Evolutionary conservation across 2,113 vertebrate species (phyloP).

Genomic region (Amblyornis subalaris): DNA sequence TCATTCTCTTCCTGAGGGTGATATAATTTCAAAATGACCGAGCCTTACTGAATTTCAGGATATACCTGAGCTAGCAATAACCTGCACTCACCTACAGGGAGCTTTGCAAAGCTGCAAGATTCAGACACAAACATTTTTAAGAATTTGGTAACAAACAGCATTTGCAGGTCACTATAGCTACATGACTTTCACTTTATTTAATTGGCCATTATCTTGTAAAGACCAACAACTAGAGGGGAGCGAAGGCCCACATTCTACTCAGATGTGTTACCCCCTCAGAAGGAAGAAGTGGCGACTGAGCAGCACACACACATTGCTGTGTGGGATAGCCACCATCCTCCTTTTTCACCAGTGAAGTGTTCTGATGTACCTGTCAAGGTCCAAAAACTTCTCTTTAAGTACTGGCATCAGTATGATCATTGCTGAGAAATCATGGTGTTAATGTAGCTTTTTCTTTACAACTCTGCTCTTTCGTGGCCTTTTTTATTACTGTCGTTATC

Average conservation of each 20-base stretch:
- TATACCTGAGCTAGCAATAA: neutral
- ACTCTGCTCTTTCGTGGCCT: neutral
- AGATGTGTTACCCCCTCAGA: neutral
- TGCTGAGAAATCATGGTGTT: neutral
- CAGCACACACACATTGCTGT: neutral
- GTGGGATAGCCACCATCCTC: neutral
- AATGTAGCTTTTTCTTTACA: neutral
- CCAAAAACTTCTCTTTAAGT: neutral
- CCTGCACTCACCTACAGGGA: neutral
- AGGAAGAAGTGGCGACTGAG: neutral
- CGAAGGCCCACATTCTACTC: neutral
- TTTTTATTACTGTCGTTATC: neutral
- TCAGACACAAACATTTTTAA: neutral
- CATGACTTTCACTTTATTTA: neutral
- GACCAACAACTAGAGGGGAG: neutral
- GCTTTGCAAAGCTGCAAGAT: neutral
- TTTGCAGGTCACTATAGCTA: neutral
- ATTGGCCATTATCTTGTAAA: neutral
- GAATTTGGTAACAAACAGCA: neutral
- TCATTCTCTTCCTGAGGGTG: neutral
- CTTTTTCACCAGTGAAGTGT: neutral
- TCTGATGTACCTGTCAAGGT: neutral
- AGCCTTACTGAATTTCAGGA: neutral
- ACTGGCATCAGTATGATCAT: neutral
- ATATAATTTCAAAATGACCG: neutral